Evolutionary conservation across 2,888 invertebrate genomes (phyloP).

Genomic region (Cylloceria caligata): DNA sequence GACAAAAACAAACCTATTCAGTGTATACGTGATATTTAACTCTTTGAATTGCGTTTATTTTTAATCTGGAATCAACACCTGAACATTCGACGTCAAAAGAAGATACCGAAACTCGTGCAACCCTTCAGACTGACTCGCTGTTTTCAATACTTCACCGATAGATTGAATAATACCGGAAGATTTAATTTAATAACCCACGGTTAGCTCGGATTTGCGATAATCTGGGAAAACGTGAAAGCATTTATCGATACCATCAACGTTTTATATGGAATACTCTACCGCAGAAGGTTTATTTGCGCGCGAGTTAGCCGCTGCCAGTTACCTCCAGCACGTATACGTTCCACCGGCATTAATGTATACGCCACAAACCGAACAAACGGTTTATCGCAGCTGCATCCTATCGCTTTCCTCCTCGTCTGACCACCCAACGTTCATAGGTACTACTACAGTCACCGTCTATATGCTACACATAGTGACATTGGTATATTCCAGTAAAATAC

Average conservation of each 20-base stretch:
- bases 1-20: neutral
- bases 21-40: neutral
- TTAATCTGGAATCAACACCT: too few species aligned
- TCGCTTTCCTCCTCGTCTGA: slow-evolving; percentile 67
- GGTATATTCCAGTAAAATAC: slow-evolving; percentile 46
- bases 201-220: slow-evolving; percentile 59
- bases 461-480: slow-evolving; percentile 21
- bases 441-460: slow-evolving; percentile 37
- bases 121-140: neutral
- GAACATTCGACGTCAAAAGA: too few species aligned
- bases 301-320: slow-evolving; percentile 45
- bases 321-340: slow-evolving; percentile 32
- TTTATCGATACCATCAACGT: slow-evolving; percentile 67
- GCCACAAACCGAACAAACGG: slow-evolving; percentile 71
- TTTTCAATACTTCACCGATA: slow-evolving; percentile 36
- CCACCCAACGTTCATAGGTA: slow-evolving; percentile 36
- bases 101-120: too few species aligned
- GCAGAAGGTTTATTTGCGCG: slow-evolving; percentile 60
- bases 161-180: slow-evolving; percentile 61
- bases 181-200: slow-evolving; percentile 63
- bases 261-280: slow-evolving; percentile 66
- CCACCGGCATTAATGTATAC: slow-evolving; percentile 62
- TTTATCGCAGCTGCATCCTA: slow-evolving; percentile 73
- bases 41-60: neutral
- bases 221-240: slow-evolving; percentile 63